Evolutionary conservation across 2,113 vertebrate species (phyloP).

Genomic region (Blennius ocellaris): DNA sequence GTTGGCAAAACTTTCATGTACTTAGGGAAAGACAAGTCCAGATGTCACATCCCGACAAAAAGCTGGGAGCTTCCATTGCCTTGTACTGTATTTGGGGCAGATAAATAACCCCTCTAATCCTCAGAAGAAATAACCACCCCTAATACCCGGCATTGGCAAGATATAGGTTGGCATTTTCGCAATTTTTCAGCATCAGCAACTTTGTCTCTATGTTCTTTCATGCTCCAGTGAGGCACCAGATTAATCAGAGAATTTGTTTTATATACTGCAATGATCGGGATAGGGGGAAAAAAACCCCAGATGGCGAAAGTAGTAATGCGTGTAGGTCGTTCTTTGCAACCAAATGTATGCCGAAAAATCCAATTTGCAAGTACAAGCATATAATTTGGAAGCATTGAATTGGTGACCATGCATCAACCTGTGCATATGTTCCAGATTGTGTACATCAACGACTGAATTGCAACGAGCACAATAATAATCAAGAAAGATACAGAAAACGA

Average conservation of each 20-base stretch:
- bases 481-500: background rate
- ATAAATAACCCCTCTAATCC: constrained; percentile 34
- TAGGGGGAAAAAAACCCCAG: background rate
- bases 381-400: constrained; percentile 11
- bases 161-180: constrained; percentile 20
- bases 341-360: constrained; percentile 1
- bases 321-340: constrained; percentile 15
- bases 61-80: constrained; percentile 4
- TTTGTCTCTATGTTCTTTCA: constrained; percentile 44
- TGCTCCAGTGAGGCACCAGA: constrained; percentile 42
- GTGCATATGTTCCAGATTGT: background rate
- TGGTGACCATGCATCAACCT: constrained; percentile 21
- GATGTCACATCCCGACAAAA: background rate
- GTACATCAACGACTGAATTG: constrained; percentile 9
- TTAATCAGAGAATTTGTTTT: constrained; percentile 29
- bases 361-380: constrained; percentile 30
- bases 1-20: constrained; percentile 16
- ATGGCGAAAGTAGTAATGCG: constrained; percentile 4
- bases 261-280: constrained; percentile 12
- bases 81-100: constrained; percentile 28
- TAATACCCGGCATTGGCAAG: background rate
- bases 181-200: constrained; percentile 33
- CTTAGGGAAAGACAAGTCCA: background rate
- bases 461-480: background rate
- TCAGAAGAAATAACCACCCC: constrained; percentile 27